Evolutionary conservation across 2,888 invertebrate species (phyloP).

Genomic region (Mesorhabditis sp.): DNA sequence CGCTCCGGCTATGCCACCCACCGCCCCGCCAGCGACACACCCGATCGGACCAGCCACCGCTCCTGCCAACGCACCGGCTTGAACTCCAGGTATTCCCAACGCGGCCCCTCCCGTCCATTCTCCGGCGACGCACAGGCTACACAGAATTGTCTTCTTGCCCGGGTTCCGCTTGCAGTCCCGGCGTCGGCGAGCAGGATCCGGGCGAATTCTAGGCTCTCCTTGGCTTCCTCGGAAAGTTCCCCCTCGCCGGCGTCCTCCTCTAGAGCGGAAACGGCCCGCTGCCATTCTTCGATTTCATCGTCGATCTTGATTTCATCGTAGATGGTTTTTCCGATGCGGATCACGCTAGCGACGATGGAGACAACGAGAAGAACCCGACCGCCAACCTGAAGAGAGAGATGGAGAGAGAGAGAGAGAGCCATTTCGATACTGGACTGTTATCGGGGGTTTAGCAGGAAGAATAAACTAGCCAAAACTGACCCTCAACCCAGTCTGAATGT

Average conservation of each 20-base stretch:
- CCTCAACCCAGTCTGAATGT: background rate
- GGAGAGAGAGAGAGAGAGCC: background rate
- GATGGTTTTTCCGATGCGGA: background rate
- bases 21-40: background rate
- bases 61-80: background rate
- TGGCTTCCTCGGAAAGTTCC: background rate
- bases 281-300: background rate
- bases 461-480: too few relatives aligned
- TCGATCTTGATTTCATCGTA: conserved; percentile 7
- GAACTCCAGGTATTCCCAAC: background rate
- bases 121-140: conserved; percentile 2
- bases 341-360: background rate
- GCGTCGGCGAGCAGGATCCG: background rate
- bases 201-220: background rate
- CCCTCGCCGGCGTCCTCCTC: background rate
- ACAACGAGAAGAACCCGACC: background rate
- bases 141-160: background rate
- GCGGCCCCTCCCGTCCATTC: conserved; percentile 1
- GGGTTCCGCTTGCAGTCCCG: conserved; percentile 8
- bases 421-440: too few relatives aligned
- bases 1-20: background rate
- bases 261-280: background rate
- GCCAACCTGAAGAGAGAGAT: background rate
- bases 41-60: background rate
- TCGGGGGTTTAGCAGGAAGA: too few relatives aligned